Conservation (phyloP, 2,113 vertebrate species). For the Odocoileus virginianus region DNA sequence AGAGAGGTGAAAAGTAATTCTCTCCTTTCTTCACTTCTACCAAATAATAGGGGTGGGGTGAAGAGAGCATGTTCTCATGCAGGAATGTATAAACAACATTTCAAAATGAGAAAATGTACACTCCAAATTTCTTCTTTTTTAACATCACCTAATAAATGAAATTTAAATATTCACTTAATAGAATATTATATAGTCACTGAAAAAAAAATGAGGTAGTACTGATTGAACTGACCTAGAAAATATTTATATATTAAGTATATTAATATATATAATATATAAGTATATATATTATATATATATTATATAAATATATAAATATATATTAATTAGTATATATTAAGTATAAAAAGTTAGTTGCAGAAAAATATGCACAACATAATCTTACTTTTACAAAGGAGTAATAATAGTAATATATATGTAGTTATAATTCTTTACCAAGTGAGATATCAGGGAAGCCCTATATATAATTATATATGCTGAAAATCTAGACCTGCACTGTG, state of each 20-base stretch:
- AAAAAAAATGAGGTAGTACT: not conserved
- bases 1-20: not conserved
- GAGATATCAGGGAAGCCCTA: not conserved
- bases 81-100: conserved; percentile 4
- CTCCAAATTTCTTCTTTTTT: not conserved
- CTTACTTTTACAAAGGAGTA: not conserved
- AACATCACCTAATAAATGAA: not conserved
- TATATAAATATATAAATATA: no score
- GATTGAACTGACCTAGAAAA: not conserved
- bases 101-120: conserved; percentile 6
- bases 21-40: not conserved
- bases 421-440: not conserved
- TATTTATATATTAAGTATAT: not conserved
- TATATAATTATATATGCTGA: not conserved
- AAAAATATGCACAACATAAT: not conserved
- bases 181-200: not conserved
- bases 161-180: not conserved
- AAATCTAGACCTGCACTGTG: not conserved
- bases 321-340: not conserved
- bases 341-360: not conserved
- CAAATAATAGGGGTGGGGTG: not conserved
- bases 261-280: no score
- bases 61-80: not conserved
- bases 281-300: no score
- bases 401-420: not conserved